Conservation (phyloP, 2,888 invertebrate genomes). For the Thecocarcelia acutangulata region DNA sequence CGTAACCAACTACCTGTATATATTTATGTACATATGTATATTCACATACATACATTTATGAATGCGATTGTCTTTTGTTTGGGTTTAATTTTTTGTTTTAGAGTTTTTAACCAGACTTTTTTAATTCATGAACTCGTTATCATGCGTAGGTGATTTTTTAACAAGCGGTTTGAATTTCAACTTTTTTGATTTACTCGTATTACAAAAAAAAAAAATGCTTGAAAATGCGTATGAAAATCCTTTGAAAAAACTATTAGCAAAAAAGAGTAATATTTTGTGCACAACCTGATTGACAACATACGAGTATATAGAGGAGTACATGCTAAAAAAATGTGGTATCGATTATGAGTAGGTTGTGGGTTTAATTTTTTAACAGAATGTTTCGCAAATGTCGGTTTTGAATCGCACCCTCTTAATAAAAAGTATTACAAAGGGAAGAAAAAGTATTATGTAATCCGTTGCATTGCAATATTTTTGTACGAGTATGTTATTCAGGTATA, state of each 20-base stretch:
- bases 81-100: not conserved
- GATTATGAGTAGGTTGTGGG: too few species aligned
- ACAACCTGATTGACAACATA: too few species aligned
- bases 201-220: conserved; percentile 38
- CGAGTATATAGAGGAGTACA: too few species aligned
- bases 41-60: not conserved
- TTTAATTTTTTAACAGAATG: too few species aligned
- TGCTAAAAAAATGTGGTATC: too few species aligned
- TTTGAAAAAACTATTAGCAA: conserved; percentile 25
- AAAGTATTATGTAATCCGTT: too few species aligned
- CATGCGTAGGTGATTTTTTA: conserved; percentile 62
- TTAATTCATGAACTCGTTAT: conserved; percentile 54
- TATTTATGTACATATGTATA: not conserved
- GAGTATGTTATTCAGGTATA: too few species aligned
- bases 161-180: conserved; percentile 45
- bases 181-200: conserved; percentile 36
- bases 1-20: not conserved
- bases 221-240: conserved; percentile 32
- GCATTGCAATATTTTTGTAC: too few species aligned
- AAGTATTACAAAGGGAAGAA: too few species aligned
- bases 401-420: too few species aligned
- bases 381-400: too few species aligned
- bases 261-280: conserved; percentile 1
- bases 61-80: not conserved
- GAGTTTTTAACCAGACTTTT: conserved; percentile 13